These are phyloP conservation scores for Cephus rjabovi DNA, from an alignment of 2,888 invertebrate genomes.

Conservation along the genomic window DNA sequence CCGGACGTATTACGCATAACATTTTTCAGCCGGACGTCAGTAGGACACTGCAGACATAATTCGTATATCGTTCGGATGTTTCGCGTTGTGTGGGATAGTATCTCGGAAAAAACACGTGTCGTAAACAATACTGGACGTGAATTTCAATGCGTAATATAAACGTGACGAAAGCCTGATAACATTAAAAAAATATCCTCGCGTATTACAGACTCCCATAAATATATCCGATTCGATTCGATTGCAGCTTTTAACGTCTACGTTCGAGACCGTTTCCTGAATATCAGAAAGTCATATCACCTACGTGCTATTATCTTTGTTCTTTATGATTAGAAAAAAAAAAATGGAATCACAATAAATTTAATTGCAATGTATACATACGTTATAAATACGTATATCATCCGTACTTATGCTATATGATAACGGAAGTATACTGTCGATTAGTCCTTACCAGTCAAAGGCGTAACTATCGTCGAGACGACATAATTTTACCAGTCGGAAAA, in stretches of 20 bases:
- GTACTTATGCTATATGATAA: neutral
- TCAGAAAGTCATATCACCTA: neutral
- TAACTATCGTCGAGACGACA: neutral
- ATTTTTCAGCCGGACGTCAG: no score
- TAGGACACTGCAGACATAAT: no score
- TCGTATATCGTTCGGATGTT: no score
- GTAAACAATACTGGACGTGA: neutral
- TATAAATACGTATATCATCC: neutral
- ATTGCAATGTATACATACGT: neutral
- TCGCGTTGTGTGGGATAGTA: neutral
- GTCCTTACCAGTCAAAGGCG: neutral
- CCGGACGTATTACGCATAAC: no score
- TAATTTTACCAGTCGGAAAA: neutral
- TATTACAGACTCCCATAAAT: neutral
- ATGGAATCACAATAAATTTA: neutral
- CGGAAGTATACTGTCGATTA: neutral
- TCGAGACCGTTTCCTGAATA: neutral
- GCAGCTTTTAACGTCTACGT: neutral
- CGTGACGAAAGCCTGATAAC: neutral
- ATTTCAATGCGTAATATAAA: neutral
- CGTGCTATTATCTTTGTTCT: neutral
- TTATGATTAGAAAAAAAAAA: neutral
- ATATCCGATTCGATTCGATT: neutral
- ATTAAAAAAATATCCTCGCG: neutral
- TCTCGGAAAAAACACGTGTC: neutral